Conservation (phyloP, 1,140 invertebrate species). For the Sitodiplosis mosellana region DNA sequence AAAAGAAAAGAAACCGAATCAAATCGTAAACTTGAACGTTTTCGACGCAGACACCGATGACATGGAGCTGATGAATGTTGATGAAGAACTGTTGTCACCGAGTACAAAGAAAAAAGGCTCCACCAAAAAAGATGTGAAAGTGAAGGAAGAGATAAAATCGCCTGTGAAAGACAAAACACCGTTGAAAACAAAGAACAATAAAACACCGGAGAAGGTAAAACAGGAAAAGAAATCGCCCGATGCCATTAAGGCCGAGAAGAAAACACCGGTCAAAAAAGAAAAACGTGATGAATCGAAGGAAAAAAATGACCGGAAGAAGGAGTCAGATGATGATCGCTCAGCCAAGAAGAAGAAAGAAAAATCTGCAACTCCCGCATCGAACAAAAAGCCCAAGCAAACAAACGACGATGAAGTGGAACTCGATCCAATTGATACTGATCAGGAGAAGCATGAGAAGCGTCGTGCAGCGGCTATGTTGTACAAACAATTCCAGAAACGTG, state of each 20-base stretch:
- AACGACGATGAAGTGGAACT: background rate
- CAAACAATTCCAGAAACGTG: conserved; percentile 51
- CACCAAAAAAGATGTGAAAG: conserved; percentile 5
- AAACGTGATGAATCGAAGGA: background rate
- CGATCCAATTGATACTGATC: conserved; percentile 26
- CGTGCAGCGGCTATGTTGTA: conserved; percentile 41
- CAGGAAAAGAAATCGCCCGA: background rate
- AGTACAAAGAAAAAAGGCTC: conserved; percentile 8
- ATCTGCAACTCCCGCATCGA: background rate
- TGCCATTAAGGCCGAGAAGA: too few relatives aligned
- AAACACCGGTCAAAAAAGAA: background rate
- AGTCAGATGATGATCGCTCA: background rate
- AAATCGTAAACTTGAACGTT: conserved; percentile 14
- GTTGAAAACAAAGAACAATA: background rate
- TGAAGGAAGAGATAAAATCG: conserved; percentile 1
- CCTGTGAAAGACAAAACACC: background rate
- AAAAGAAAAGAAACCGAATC: conserved; percentile 22
- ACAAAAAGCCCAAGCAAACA: background rate
- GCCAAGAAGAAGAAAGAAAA: conserved; percentile 1
- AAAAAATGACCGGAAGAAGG: background rate
- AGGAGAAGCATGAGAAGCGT: conserved; percentile 42
- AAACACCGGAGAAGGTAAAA: background rate
- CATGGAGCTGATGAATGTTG: conserved; percentile 48
- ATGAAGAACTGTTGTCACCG: conserved; percentile 39
- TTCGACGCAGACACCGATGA: conserved; percentile 35